A percentile compares a stretch with the other conserved stretches of the same genome.
Conservation (phyloP, 2,797 vertebrate genomes). For the Pogonophryne albipinna region DNA sequence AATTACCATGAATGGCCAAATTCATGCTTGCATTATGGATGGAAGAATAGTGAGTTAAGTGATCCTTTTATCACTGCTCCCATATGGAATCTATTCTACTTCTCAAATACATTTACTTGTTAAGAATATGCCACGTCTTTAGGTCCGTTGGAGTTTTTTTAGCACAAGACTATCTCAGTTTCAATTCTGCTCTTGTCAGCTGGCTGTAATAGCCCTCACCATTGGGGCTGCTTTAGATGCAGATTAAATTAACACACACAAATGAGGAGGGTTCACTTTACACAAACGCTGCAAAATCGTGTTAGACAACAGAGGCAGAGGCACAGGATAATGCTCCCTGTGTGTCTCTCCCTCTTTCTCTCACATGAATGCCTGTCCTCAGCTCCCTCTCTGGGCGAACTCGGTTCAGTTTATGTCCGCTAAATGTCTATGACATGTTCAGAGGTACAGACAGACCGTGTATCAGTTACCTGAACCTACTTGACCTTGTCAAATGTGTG, state of each 20-base stretch:
- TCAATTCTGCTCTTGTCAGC: slow-evolving; percentile 38
- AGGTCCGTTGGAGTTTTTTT: slow-evolving; percentile 38
- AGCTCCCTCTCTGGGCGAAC: slow-evolving; percentile 18
- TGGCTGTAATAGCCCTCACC: slow-evolving; percentile 36
- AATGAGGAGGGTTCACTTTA: slow-evolving; percentile 39
- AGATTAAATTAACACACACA: slow-evolving; percentile 52
- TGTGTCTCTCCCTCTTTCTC: slow-evolving; percentile 26
- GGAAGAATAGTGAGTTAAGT: slow-evolving; percentile 18
- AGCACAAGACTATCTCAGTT: slow-evolving; percentile 36
- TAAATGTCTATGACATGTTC: slow-evolving; percentile 46
- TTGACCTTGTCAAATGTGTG: slow-evolving; percentile 44
- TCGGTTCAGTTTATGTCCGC: slow-evolving; percentile 6
- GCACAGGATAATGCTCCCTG: slow-evolving; percentile 24
- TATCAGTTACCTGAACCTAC: slow-evolving; percentile 38
- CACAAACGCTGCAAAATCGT: slow-evolving; percentile 43
- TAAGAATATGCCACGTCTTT: slow-evolving; percentile 15
- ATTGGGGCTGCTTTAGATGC: slow-evolving; percentile 35
- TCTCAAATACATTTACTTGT: slow-evolving; percentile 6
- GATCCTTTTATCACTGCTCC: slow-evolving; percentile 36
- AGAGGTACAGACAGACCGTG: slow-evolving; percentile 31
- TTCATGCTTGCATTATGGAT: slow-evolving; percentile 43
- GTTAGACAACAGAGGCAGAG: slow-evolving; percentile 43
- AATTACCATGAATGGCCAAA: slow-evolving; percentile 60
- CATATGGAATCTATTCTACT: slow-evolving; percentile 20
- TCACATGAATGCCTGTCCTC: slow-evolving; percentile 22